Evolutionary conservation across 2,888 invertebrate species (phyloP), one percentile per base, ranked within the genome.

Genomic region (Sesia bembeciformis): DNA sequence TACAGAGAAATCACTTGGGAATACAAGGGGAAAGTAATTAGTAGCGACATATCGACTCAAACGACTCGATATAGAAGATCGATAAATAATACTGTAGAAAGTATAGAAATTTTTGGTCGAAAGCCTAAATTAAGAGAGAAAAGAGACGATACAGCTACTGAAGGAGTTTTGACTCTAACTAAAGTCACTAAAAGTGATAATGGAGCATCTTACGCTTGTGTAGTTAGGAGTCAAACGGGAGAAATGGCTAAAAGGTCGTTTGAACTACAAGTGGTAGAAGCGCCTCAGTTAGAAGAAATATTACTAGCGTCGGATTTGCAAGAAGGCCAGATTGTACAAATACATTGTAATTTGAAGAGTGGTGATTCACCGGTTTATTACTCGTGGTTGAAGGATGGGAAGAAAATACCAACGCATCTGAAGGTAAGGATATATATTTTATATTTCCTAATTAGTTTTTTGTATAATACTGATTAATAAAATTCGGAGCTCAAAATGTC

Each of bases 261-360:
- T 58, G 95, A 95, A 72, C 90, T 95, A 59, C 92, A 92, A 68
- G 91, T 95, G 40, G 93, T 93, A 60, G 88, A 89, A 78, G 95
- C 96, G 0, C 96, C 96, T 0, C 93, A 95, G 57, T 91, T 96
- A 69, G 96, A 96, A 76, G 94, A 96, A 40, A 96, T 97, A 76
- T 87, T 92, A 52, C 93, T 97, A 69, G 95, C 96, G 0, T 90
- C 93, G 57, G 95, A 94, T 75, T 89, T 96, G 23, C 94, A 95
- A 81, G 94, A 97, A 87, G 94, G 95, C 52, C 94, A 96, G 74
- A 91, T 96, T 64, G 94, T 95, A 56, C 94, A 96, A 78, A 94
- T 96, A 62, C 94, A 96, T 57, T 96, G 95, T 75, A 94, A 93
- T 64, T 91, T 96, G 55, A 95, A 94, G 63, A 91, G 92, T 55